Percentiles rank a stretch among this genome's conserved stretches.
These are phyloP conservation scores for Leptinotarsa tumamoca DNA, from an alignment of 2,888 invertebrate genomes.

Conservation along the genomic window DNA sequence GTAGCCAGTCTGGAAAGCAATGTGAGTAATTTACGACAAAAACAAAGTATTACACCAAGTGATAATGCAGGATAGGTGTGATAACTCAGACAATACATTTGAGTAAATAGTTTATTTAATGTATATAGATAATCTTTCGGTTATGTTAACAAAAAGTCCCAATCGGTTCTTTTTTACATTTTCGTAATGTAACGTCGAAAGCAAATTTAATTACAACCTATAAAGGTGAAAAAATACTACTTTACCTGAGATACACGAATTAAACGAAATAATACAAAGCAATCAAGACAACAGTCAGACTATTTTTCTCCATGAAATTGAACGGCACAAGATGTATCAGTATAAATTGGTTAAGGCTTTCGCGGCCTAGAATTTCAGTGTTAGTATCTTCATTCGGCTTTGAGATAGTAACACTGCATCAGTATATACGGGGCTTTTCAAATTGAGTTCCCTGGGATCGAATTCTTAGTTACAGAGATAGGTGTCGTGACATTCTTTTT, in stretches of 20 bases:
- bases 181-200: background rate
- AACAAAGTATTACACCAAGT: no score
- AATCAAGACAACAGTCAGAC: constrained; percentile 48
- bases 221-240: constrained; percentile 22
- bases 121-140: background rate
- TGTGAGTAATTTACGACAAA: no score
- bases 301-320: constrained; percentile 49
- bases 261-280: constrained; percentile 34
- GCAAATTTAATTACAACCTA: background rate
- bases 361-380: background rate
- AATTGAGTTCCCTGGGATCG: no score
- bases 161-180: constrained; percentile 5
- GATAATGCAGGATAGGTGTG: background rate
- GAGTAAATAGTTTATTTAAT: constrained; percentile 6
- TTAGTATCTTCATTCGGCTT: no score
- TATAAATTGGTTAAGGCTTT: background rate
- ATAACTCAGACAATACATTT: background rate
- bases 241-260: constrained; percentile 41
- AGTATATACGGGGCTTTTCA: no score
- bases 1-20: no score
- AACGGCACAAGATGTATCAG: background rate
- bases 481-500: no score
- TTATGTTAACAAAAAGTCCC: background rate
- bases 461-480: no score
- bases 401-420: background rate